phyloP scores from a whole-genome alignment of 2,113 vertebrate genomes.

The Myotis brandtii region DNA sequence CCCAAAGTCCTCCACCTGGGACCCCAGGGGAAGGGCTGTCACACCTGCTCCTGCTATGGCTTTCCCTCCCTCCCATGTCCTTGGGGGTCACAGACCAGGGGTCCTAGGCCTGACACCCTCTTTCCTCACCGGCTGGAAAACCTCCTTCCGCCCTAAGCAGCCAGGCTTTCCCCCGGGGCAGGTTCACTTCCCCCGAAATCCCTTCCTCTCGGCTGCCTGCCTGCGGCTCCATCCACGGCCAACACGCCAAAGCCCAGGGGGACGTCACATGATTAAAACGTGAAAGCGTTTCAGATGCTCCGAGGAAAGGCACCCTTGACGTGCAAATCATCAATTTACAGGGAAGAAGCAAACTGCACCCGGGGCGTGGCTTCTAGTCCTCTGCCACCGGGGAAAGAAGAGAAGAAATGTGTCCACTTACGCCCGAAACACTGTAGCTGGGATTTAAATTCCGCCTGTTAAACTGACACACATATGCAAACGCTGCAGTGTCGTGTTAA shows the following conservation, averaged over 20 bases:
- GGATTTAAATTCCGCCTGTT: no score
- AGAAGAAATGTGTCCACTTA: no score
- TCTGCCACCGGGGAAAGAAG: no score
- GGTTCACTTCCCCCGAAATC: not conserved
- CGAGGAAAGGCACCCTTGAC: slow-evolving; percentile 63
- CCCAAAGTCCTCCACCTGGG: not conserved
- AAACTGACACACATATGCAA: not conserved
- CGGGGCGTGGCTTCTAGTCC: not conserved
- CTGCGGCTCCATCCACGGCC: not conserved
- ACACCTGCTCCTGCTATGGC: not conserved
- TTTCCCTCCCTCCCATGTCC: not conserved
- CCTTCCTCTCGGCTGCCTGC: not conserved
- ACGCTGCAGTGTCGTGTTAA: slow-evolving; percentile 19
- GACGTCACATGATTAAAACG: slow-evolving; percentile 63
- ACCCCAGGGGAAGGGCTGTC: not conserved
- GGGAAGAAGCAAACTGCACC: not conserved
- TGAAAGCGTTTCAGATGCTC: slow-evolving; percentile 67
- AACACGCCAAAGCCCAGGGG: slow-evolving; percentile 4
- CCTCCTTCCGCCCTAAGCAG: not conserved
- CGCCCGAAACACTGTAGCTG: no score
- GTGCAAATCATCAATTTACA: slow-evolving; percentile 49
- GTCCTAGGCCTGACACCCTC: not conserved
- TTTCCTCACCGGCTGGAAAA: not conserved
- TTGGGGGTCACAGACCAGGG: not conserved
- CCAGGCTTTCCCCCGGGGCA: slow-evolving; percentile 34